Percentiles rank a stretch among this genome's conserved stretches.
These are phyloP conservation scores for Agrochola circellaris DNA, from an alignment of 2,888 invertebrate species.

Conservation along the genomic window DNA sequence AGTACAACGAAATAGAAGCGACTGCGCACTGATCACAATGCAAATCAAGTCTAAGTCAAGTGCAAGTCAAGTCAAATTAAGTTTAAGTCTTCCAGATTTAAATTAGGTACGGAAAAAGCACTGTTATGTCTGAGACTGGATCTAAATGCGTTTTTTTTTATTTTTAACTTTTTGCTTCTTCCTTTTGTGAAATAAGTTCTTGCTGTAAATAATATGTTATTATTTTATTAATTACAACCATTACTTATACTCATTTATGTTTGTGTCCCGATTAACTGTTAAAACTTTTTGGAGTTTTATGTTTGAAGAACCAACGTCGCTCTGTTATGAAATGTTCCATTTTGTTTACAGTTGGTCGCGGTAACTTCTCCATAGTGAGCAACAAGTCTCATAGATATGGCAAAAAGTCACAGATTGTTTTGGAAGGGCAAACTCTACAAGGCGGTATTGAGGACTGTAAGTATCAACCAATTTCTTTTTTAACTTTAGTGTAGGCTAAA, in stretches of 20 bases:
- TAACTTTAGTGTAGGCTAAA: background rate
- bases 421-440: slow-evolving; percentile 86
- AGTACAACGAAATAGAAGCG: background rate
- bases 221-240: slow-evolving; percentile 26
- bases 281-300: slow-evolving; percentile 5
- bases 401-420: slow-evolving; percentile 92
- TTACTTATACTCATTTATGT: slow-evolving; percentile 24
- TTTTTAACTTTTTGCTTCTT: slow-evolving; percentile 4
- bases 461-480: slow-evolving; percentile 53
- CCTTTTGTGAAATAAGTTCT: slow-evolving; percentile 2
- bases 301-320: background rate
- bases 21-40: background rate
- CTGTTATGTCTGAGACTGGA: slow-evolving; percentile 29
- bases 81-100: background rate
- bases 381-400: slow-evolving; percentile 96
- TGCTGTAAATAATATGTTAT: slow-evolving; percentile 29
- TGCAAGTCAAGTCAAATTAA: no score
- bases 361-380: slow-evolving; percentile 96
- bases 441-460: slow-evolving; percentile 85
- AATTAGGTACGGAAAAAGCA: background rate
- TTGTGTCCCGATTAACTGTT: slow-evolving; percentile 36
- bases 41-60: no score
- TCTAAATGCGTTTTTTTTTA: background rate
- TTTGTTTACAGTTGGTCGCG: slow-evolving; percentile 93
- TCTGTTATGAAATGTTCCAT: slow-evolving; percentile 10